A percentile compares a stretch with the other conserved stretches of the same genome.
Conservation (phyloP, 2,113 vertebrate species). For the Forbesichthys papilliferus region DNA sequence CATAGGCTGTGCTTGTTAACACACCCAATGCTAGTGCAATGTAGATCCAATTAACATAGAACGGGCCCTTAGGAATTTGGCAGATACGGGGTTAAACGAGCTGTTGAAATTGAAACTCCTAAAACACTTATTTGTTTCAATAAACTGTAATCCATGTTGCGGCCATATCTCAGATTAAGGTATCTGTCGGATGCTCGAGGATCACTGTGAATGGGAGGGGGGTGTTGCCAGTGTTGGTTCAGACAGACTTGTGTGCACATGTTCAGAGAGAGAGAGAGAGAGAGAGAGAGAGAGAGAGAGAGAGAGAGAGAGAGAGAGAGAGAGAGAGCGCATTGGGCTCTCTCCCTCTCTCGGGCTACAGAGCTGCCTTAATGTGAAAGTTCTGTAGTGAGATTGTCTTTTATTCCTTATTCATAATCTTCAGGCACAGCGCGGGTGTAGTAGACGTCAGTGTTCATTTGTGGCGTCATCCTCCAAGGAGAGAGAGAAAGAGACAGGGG, state of each 20-base stretch:
- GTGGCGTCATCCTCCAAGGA: slow-evolving; percentile 80
- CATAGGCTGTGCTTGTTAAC: slow-evolving; percentile 89
- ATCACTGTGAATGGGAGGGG: slow-evolving; percentile 64
- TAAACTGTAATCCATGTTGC: slow-evolving; percentile 66
- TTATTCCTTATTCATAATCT: slow-evolving; percentile 94
- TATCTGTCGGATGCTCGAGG: slow-evolving; percentile 57
- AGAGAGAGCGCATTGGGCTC: neutral
- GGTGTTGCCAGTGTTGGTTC: slow-evolving; percentile 31
- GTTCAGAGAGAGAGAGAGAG: neutral
- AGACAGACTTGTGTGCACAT: neutral
- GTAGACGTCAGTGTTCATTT: slow-evolving; percentile 83
- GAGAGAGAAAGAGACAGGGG: slow-evolving; percentile 56
- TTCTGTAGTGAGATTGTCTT: slow-evolving; percentile 82
- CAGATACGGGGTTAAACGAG: slow-evolving; percentile 84
- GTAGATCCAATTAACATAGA: slow-evolving; percentile 80
- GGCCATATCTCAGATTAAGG: slow-evolving; percentile 49
- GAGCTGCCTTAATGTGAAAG: slow-evolving; percentile 83
- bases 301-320: no score
- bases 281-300: no score
- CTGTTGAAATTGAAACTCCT: slow-evolving; percentile 78
- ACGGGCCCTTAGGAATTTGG: slow-evolving; percentile 82
- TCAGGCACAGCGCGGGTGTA: slow-evolving; percentile 75
- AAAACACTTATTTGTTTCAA: slow-evolving; percentile 79
- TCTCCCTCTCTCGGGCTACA: slow-evolving; percentile 3
- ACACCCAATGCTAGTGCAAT: slow-evolving; percentile 84